Conservation (phyloP, 2,113 vertebrate species). For the Ariopsis seemanni region DNA sequence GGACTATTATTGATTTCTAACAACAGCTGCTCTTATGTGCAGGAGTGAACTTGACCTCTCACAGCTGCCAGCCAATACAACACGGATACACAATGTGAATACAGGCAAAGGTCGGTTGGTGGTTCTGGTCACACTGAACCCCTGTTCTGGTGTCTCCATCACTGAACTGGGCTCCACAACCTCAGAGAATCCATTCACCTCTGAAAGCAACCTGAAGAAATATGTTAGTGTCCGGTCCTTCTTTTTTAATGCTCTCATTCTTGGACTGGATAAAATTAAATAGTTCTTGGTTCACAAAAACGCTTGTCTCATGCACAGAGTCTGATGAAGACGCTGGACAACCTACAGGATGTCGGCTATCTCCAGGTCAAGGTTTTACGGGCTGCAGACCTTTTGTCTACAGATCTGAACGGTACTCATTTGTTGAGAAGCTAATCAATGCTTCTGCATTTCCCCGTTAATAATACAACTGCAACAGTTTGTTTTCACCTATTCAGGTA, state of each 20-base stretch:
- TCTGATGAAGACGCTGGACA: conserved; percentile 78
- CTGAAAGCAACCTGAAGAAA: conserved; percentile 71
- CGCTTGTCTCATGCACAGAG: conserved; percentile 66
- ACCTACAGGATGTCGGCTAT: conserved; percentile 85
- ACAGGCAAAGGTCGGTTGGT: conserved; percentile 78
- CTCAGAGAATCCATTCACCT: conserved; percentile 77
- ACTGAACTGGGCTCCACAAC: conserved; percentile 81
- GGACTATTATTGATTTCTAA: conserved; percentile 1
- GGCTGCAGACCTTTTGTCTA: conserved; percentile 85
- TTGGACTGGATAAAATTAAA: neutral
- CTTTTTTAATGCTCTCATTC: neutral
- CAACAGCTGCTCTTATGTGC: conserved; percentile 43
- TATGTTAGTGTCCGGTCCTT: conserved; percentile 77
- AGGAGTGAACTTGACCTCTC: conserved; percentile 87
- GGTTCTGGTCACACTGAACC: conserved; percentile 78
- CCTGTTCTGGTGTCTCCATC: conserved; percentile 83
- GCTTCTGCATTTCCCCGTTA: neutral
- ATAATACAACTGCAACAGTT: neutral
- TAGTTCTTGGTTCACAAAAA: neutral
- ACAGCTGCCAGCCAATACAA: conserved; percentile 73
- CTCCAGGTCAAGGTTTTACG: conserved; percentile 93
- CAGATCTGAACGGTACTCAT: conserved; percentile 88
- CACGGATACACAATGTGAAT: conserved; percentile 76
- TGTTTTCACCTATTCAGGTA: conserved; percentile 72
- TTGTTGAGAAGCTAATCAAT: neutral